Base-by-base conservation (phyloP, 2,113 vertebrate species). In the Corythornis madagascariensis region DNA sequence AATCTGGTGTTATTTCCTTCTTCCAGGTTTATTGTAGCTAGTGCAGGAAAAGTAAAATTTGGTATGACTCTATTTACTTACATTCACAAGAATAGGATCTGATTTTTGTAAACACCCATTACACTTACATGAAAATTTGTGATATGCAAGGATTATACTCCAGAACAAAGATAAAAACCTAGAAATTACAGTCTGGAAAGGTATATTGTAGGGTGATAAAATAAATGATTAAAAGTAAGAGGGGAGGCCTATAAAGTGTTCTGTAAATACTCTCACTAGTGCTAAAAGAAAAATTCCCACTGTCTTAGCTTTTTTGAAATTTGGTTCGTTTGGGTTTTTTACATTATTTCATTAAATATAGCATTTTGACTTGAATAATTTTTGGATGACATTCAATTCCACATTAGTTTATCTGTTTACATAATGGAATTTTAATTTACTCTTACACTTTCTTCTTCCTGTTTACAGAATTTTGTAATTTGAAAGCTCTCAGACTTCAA, bases 401-500 rank as follows among this genome's bases (percentile, higher is more conserved):
- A 45, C 59, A 59, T 83, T 86, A 90, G 57, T 71, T 80, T 26
- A 29, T 79, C 43, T 66, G 57, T 50, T 75, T 79, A 28, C 61
- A 5, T n/a, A 29, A 63, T 26, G 24, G n/a, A 47, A 35, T 91
- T 88, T 77, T 57, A 86, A 75, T 82, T 55, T 86, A 67, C 20
- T 86, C 4, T 2, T 72, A 64, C 66, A 73, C 25, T 64, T 86
- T 91, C 42, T 59, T 78, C 29, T 69, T 83, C 90, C 38, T 57
- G 19, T 85, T 88, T 86, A 83, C 18, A 52, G 59, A 80, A 61
- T 48, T 56, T 82, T 87, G 71, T 60, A 16, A 56, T 71, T 83
- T 93, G 43, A 91, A 76, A 91, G 47, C 78, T 93, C 33, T 91
- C 31, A 45, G 73, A 52, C 33, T 95, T 53, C 65, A 93, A 33